Base-by-base conservation (phyloP, 2,888 invertebrate genomes). In the Machimus atricapillus region DNA sequence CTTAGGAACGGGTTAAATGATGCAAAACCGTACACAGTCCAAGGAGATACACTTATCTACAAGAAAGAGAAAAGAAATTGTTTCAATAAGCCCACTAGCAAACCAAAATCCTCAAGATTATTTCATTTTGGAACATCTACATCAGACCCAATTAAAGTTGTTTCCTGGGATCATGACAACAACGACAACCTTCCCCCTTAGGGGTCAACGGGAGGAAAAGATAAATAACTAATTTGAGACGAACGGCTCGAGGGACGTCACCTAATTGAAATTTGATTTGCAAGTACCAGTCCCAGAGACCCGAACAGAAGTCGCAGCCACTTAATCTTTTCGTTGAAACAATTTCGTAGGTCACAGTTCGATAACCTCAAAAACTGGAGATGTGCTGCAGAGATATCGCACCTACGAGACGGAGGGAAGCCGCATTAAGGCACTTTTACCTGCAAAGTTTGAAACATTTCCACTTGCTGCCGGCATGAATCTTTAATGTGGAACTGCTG, bases 251-350 rank as follows among this genome's bases (percentile, higher is more conserved):
- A 79, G 19, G 31, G 46, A 5, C 46, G 12, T 46, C 79, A 9
- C 16, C 23, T 79, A 79, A 79, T 79, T 79, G 79, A 79, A 77
- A 77, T 77, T 77, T 77, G 77, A 77, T 77, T 77, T 77, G 77
- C 77, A 37, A 34, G 37, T 34, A 5, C n/a, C 40, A 77, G 34
- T 77, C 77, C 12, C 31, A 34, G 37, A 52, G 7, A 1, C 74
- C 19, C 31, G 16, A 79, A 79, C 46, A 79, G 12, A 79, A 79
- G 52, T 79, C 52, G 14, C 46, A 79, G 27, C 43, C 52, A 79
- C 46, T 79, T 79, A 79, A 79, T 27, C 79, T 46, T 79, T 79
- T 43, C 9, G 31, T 23, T 43, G 79, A 19, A 46, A 79, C 43
- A 79, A 79, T 79, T 79, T 79, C 12, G 79, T 14, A 31, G 79